Percentiles rank a stretch among this genome's conserved stretches.
phyloP scores from a whole-genome alignment of 2,888 invertebrate genomes.

The Hemicrepidius hirtus region DNA sequence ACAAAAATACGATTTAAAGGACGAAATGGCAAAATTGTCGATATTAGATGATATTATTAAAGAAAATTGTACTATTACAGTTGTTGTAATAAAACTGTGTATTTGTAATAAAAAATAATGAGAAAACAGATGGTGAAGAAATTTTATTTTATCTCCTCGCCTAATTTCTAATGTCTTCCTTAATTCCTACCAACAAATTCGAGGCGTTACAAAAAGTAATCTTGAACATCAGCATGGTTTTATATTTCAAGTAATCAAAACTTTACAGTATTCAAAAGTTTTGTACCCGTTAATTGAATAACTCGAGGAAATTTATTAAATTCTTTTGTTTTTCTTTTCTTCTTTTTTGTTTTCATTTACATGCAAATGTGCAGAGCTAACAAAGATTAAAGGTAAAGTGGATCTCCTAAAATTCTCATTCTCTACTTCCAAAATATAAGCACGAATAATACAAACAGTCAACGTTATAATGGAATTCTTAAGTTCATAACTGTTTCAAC shows the following conservation, averaged over 20 bases:
- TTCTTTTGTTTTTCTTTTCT: slow-evolving; percentile 45
- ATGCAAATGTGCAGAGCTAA: slow-evolving; percentile 43
- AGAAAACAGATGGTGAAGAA: slow-evolving; percentile 26
- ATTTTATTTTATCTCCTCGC: slow-evolving; percentile 15
- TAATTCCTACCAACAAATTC: neutral
- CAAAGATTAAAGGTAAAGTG: slow-evolving; percentile 38
- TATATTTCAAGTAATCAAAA: slow-evolving; percentile 46
- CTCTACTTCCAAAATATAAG: neutral
- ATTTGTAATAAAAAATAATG: slow-evolving; percentile 60
- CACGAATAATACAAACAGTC: slow-evolving; percentile 15
- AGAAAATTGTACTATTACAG: slow-evolving; percentile 58
- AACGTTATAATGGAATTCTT: neutral
- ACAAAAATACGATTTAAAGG: slow-evolving; percentile 45
- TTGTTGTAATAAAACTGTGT: slow-evolving; percentile 63
- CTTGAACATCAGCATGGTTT: slow-evolving; percentile 33
- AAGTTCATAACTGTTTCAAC: too few relatives aligned
- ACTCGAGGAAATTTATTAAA: slow-evolving; percentile 42
- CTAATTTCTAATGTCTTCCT: neutral
- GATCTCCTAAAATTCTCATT: neutral
- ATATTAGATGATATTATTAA: slow-evolving; percentile 53
- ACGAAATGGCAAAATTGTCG: slow-evolving; percentile 53
- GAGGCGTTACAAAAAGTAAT: slow-evolving; percentile 23
- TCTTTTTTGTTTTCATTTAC: slow-evolving; percentile 44
- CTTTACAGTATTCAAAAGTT: slow-evolving; percentile 41
- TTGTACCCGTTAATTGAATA: slow-evolving; percentile 38